phyloP scores from a whole-genome alignment of 1,140 invertebrate genomes.

The Rhopalosiphum padi region DNA sequence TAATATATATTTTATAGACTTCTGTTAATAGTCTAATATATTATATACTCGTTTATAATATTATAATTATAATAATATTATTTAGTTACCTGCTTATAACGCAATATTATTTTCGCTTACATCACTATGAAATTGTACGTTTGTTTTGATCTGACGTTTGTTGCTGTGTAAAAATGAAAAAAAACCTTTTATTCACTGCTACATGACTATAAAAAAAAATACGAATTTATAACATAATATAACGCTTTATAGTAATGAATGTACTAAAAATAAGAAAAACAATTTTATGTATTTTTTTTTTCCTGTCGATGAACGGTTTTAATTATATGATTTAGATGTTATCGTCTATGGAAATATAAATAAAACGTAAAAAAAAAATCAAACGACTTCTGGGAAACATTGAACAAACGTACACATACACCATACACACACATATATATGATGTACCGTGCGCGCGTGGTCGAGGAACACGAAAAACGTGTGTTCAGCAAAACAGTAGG shows the following conservation, averaged over 20 bases:
- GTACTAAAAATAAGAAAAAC: not conserved
- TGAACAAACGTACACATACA: not conserved
- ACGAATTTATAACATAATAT: not conserved
- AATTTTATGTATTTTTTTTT: conserved; percentile 25
- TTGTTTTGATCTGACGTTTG: not conserved
- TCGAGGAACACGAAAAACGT: conserved; percentile 37
- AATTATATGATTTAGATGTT: conserved; percentile 19
- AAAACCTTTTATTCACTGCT: not conserved
- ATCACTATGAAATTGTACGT: not conserved
- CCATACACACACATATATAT: not conserved
- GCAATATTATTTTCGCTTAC: not conserved
- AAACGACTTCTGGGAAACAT: conserved; percentile 36
- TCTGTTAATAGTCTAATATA: too few relatives aligned
- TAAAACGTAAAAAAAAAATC: conserved; percentile 31
- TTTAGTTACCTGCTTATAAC: not conserved
- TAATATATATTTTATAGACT: not conserved
- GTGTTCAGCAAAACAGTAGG: conserved; percentile 31
- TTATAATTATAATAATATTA: not conserved
- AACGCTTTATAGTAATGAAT: not conserved
- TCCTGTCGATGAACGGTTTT: not conserved
- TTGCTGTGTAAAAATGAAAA: not conserved
- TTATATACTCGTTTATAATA: too few relatives aligned
- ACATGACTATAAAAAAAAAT: not conserved
- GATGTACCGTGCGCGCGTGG: not conserved
- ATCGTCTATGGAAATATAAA: conserved; percentile 16